Evolutionary conservation across 2,113 vertebrate genomes (phyloP), one percentile per base, ranked within the genome.

Genomic region (Ariopsis seemanni): DNA sequence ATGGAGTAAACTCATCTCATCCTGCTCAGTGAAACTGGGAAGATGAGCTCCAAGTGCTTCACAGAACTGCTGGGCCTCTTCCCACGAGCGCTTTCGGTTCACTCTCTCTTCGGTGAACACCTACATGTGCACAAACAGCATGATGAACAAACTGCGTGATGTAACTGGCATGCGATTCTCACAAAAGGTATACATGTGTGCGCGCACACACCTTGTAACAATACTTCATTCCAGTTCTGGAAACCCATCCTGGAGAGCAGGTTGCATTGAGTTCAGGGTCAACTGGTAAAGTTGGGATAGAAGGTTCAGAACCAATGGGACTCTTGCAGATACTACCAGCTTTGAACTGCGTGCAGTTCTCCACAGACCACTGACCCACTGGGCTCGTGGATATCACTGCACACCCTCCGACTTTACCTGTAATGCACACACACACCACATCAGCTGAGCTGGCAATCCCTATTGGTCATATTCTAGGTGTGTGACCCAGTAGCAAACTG

Each of bases 41-140:
- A 99, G 95, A 89, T 96, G 95, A 84, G 96, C 97, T 86, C 98
- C 98, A 0, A 99, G 94, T 0, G 96, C 96, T 91, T 96, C 95
- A 87, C 98, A 99, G 92, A 99, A 98, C 84, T 95, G 93, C 91
- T 98, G 95, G 1, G 98, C 97, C 91, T 99, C 98, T 89, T 97
- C 96, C 98, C 98, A 99, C 1, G 97, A 95, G 82, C 98, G 97
- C 83, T 96, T 98, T 86, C 96, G 96, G 90, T 94, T 93, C 90
- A 98, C 88, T 90, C 98, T 93, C 89, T 98, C 97, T 90, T 95
- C 90, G 6, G 97, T 97, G 93, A 99, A 99, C 69, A 98, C 92
- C 98, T 99, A 90, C 18, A 50, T 8, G 42, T 5, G 86, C 5
- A 85, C 22, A 79, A 3, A 20, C 22, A 25, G 42, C 42, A 42